A percentile compares a stretch with the other conserved stretches of the same genome.
Conservation (phyloP, 2,888 invertebrate genomes). For the Tuta absoluta region DNA sequence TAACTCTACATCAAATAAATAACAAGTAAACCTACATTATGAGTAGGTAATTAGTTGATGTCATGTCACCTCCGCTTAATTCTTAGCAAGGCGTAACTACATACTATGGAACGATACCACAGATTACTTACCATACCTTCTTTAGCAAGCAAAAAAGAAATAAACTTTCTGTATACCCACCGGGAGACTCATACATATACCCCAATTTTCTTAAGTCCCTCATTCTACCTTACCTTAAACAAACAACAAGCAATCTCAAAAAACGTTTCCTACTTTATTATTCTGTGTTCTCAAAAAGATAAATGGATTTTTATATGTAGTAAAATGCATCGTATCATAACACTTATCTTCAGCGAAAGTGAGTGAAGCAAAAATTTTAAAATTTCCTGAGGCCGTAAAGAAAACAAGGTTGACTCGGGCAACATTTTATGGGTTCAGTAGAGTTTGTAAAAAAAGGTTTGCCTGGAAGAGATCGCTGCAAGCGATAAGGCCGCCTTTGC, state of each 20-base stretch:
- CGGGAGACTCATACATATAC: background rate
- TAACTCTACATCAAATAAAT: too few relatives aligned
- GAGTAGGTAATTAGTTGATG: too few relatives aligned
- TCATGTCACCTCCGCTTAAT: too few relatives aligned
- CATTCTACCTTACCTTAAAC: background rate
- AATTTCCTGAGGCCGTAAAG: constrained; percentile 11
- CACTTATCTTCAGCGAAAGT: constrained; percentile 8
- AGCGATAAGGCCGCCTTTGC: too few relatives aligned
- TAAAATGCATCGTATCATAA: constrained; percentile 15
- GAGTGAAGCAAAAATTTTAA: constrained; percentile 20
- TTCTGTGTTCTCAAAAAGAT: background rate
- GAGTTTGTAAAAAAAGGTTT: too few relatives aligned
- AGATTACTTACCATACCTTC: too few relatives aligned
- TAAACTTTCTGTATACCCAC: background rate
- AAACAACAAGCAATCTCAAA: background rate
- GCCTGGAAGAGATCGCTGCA: too few relatives aligned
- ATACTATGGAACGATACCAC: too few relatives aligned
- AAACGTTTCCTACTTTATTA: constrained; percentile 1
- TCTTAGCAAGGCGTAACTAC: too few relatives aligned
- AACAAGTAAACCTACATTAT: too few relatives aligned
- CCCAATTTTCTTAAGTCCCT: background rate
- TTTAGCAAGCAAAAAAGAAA: too few relatives aligned
- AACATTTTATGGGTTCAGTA: background rate
- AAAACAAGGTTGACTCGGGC: background rate
- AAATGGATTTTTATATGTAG: background rate